Evolutionary conservation across 2,113 vertebrate species (phyloP).

Genomic region (Melanerpes aurifrons): DNA sequence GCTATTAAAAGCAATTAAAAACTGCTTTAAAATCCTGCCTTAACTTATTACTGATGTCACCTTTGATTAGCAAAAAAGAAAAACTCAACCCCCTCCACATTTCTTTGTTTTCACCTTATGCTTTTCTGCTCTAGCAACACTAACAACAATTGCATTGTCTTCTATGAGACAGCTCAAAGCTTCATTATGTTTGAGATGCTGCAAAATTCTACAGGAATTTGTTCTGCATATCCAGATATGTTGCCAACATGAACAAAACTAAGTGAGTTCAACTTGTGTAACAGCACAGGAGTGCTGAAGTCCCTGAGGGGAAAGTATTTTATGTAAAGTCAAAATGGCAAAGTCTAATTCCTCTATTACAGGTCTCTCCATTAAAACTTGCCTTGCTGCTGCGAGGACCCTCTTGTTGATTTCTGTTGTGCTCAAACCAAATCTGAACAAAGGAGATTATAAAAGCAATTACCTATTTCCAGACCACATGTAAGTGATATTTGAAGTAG

Average conservation of each 20-base stretch:
- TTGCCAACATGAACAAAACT: not conserved
- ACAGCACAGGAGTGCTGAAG: not conserved
- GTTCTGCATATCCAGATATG: not conserved
- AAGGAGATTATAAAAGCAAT: not conserved
- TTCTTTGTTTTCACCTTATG: not conserved
- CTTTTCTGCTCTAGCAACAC: not conserved
- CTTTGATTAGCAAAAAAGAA: not conserved
- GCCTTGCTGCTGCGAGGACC: not conserved
- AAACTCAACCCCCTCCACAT: not conserved
- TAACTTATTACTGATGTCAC: not conserved
- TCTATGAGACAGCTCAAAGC: not conserved
- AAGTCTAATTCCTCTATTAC: not conserved
- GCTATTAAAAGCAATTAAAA: not conserved
- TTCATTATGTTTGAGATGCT: not conserved
- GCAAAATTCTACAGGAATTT: not conserved
- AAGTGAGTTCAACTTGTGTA: not conserved
- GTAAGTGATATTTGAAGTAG: slow-evolving; percentile 8
- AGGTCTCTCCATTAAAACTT: not conserved
- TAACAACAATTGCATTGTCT: not conserved
- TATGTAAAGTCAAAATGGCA: not conserved
- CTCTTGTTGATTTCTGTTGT: not conserved
- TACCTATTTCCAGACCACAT: not conserved
- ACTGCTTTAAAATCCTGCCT: not conserved
- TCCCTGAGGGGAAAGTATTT: not conserved
- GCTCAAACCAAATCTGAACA: not conserved